phyloP scores from a whole-genome alignment of 2,888 invertebrate species.

The Noctua janthe region DNA sequence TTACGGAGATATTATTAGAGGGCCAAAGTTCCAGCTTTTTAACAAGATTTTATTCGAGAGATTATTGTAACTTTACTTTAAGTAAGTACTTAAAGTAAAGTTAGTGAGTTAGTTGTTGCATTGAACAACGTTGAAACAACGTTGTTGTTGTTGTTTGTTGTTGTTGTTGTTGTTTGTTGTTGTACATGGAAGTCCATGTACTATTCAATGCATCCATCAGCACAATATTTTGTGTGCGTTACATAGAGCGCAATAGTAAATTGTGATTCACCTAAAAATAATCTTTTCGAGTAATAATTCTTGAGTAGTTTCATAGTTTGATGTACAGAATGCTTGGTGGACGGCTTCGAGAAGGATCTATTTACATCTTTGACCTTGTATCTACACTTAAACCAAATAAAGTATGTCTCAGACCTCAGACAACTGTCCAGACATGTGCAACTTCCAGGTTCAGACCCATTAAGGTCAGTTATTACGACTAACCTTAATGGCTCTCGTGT shows the following conservation, averaged over 20 bases:
- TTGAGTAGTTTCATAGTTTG: neutral
- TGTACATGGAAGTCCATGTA: too few species aligned
- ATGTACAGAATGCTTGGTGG: neutral
- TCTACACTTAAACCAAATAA: neutral
- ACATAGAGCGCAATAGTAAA: too few species aligned
- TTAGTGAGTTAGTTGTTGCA: too few species aligned
- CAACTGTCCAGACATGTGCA: slow-evolving; percentile 24
- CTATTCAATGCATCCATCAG: too few species aligned
- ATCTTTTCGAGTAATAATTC: neutral
- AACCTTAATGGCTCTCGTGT: slow-evolving; percentile 30
- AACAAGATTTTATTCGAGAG: too few species aligned
- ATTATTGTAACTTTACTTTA: too few species aligned
- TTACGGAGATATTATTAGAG: neutral
- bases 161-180: too few species aligned
- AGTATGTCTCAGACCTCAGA: slow-evolving; percentile 4
- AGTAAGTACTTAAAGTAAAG: too few species aligned
- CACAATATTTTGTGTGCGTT: too few species aligned
- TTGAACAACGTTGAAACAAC: too few species aligned
- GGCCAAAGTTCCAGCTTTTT: neutral
- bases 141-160: too few species aligned
- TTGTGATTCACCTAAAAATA: too few species aligned
- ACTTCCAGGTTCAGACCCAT: slow-evolving; percentile 48
- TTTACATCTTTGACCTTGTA: neutral
- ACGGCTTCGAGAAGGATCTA: neutral
- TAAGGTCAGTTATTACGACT: slow-evolving; percentile 54